Base-by-base conservation (phyloP, 2,888 invertebrate genomes). In the Drosophila robusta region DNA sequence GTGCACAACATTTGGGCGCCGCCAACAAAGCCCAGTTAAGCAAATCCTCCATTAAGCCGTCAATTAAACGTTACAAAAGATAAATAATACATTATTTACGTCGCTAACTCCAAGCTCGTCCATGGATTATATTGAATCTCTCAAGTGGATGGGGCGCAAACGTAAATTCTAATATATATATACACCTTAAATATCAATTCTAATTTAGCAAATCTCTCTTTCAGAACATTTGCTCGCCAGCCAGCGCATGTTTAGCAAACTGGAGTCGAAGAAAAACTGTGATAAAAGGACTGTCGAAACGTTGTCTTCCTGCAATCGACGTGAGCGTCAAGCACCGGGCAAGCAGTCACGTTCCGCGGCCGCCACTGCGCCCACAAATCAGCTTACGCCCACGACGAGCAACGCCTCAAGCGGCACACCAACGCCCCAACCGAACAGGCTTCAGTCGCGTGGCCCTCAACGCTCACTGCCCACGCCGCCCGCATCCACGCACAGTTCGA, bases 401-500 rank as follows among this genome's bases (percentile, higher is more conserved):
- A 77, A 81, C 45, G 80, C 84, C 5, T 81, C 87, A 0, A 81
- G 81, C 55, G 66, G 85, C 9, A 84, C 85, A 2, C 81, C 87
- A 11, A 80, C 65, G 18, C 71, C 75, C 6, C 70, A 58, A 22
- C 61, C 54, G 12, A 70, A 52, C 0, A 36, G 58, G 12, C 55
- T 12, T n/a, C 58, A 52, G 32, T 18, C 50, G 12, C 47, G 54
- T 5, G 38, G 8, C 2, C 46, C 52, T 26, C 75, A 72, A 41
- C 75, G 71, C 9, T 64, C 58, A 4, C 42, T 85, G 55, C 88
- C 88, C 7, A 86, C 88, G 4, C 82, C 88, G 4, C 82, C 88
- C 22, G 77, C 86, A n/a, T 83, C 82, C 1, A 85, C 80, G 38
- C 79, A 82, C 55, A 82, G 81, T 29, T 82, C 87, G 8, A 62